These are phyloP conservation scores for Microctonus aethiopoides DNA, from an alignment of 2,888 invertebrate species.

Conservation along the genomic window DNA sequence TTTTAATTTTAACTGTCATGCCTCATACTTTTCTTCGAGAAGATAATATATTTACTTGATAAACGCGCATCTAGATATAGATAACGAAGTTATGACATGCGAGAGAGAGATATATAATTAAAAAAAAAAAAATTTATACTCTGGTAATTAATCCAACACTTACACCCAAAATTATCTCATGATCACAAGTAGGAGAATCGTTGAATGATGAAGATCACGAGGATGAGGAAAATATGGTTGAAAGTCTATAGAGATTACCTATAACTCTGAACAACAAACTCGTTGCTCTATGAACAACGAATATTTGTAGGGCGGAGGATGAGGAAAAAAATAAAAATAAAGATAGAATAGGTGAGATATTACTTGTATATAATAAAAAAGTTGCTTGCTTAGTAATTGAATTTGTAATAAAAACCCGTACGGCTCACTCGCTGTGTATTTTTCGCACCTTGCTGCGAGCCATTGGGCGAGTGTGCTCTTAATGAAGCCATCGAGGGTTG, in stretches of 20 bases:
- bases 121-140: neutral
- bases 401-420: slow-evolving; percentile 65
- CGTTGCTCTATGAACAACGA: slow-evolving; percentile 25
- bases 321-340: slow-evolving; percentile 37
- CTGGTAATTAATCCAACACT: slow-evolving; percentile 23
- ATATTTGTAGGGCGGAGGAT: slow-evolving; percentile 8
- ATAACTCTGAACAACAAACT: slow-evolving; percentile 18
- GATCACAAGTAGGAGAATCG: slow-evolving; percentile 10
- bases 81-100: slow-evolving; percentile 9
- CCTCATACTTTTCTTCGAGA: slow-evolving; percentile 23
- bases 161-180: slow-evolving; percentile 12
- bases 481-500: slow-evolving; percentile 89
- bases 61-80: neutral
- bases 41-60: neutral
- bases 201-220: slow-evolving; percentile 15
- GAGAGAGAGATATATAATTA: slow-evolving; percentile 11
- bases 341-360: slow-evolving; percentile 37
- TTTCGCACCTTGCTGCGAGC: slow-evolving; percentile 73
- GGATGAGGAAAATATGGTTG: slow-evolving; percentile 12
- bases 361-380: slow-evolving; percentile 43
- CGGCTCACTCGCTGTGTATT: slow-evolving; percentile 65
- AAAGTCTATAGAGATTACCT: slow-evolving; percentile 17
- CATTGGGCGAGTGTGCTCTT: slow-evolving; percentile 81
- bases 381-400: slow-evolving; percentile 66
- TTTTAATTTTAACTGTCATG: slow-evolving; percentile 5